Percentiles rank a stretch among this genome's conserved stretches.
Conservation (phyloP, 2,888 invertebrate genomes). For the Apamea monoglypha region DNA sequence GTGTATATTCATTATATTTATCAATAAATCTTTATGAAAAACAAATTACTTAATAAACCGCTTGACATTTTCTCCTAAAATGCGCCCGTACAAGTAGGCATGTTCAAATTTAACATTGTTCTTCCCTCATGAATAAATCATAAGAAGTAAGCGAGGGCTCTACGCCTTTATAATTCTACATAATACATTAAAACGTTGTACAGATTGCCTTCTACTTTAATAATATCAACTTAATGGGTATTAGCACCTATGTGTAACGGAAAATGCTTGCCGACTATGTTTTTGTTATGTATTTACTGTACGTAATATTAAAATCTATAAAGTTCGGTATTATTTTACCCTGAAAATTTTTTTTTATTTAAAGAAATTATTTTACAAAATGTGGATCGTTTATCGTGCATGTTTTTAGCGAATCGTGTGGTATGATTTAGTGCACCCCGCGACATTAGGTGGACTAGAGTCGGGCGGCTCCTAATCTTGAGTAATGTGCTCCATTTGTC, state of each 20-base stretch:
- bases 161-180: conserved; percentile 89
- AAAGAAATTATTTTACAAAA: background rate
- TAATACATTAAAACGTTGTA: conserved; percentile 90
- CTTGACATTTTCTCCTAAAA: conserved; percentile 83
- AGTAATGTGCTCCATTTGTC: conserved; percentile 83
- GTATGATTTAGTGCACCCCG: conserved; percentile 72
- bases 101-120: conserved; percentile 88
- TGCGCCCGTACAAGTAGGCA: conserved; percentile 81
- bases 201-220: conserved; percentile 89
- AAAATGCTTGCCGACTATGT: conserved; percentile 49
- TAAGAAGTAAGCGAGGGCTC: conserved; percentile 87
- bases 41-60: conserved; percentile 86
- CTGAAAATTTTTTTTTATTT: conserved; percentile 2
- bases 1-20: conserved; percentile 64
- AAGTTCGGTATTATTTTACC: background rate
- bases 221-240: conserved; percentile 88
- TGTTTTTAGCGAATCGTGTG: conserved; percentile 61
- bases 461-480: conserved; percentile 79
- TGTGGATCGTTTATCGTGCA: conserved; percentile 23
- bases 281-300: conserved; percentile 35
- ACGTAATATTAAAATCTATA: conserved; percentile 22
- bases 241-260: conserved; percentile 77
- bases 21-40: conserved; percentile 76
- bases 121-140: conserved; percentile 89
- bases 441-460: conserved; percentile 69